Conservation (phyloP, 2,888 invertebrate species). For the Erpobdella octoculata region DNA sequence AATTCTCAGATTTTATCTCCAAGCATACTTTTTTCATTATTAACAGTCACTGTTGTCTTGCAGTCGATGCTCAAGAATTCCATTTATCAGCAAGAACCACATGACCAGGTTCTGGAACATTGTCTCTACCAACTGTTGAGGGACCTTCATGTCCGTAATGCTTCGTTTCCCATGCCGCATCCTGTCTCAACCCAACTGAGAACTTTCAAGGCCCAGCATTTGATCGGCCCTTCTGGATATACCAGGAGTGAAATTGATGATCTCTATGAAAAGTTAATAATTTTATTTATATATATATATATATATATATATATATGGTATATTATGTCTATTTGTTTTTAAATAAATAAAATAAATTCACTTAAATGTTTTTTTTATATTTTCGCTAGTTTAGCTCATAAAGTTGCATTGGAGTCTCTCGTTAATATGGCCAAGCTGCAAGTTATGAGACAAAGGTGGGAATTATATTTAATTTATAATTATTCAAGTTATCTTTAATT, state of each 20-base stretch:
- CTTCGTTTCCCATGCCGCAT: conserved; percentile 87
- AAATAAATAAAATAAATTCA: no score
- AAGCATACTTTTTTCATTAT: no score
- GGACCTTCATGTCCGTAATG: conserved; percentile 83
- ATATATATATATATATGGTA: no score
- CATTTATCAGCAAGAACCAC: no score
- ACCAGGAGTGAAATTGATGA: conserved; percentile 68
- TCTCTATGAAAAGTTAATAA: not conserved
- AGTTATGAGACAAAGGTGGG: conserved; percentile 34
- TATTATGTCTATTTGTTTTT: no score
- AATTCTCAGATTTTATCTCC: no score
- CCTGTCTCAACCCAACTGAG: conserved; percentile 87
- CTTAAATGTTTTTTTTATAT: not conserved
- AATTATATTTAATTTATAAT: not conserved
- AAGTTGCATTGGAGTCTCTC: conserved; percentile 87
- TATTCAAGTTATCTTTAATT: not conserved
- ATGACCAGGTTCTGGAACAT: conserved; percentile 92
- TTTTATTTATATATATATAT: not conserved
- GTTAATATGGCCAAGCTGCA: conserved; percentile 85
- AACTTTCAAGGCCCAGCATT: conserved; percentile 77
- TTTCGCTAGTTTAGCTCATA: conserved; percentile 46
- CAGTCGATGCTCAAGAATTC: no score
- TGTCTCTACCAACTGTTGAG: conserved; percentile 84
- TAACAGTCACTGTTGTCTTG: no score
- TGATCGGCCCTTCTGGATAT: conserved; percentile 83